Conservation (phyloP, 1,140 invertebrate species). For the Drosophila leontia region DNA sequence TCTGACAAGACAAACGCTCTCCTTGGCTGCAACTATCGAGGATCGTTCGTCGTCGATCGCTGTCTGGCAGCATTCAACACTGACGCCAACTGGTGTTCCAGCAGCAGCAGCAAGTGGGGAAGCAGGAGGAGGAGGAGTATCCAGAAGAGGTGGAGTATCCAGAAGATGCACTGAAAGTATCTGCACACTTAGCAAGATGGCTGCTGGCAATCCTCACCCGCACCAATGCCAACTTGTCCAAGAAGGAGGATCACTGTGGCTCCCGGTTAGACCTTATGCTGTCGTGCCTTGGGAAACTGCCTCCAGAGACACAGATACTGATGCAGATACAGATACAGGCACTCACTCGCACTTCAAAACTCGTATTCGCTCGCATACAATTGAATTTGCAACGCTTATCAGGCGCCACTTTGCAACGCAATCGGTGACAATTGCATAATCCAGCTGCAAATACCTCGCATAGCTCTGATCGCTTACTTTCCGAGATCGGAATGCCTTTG, state of each 20-base stretch:
- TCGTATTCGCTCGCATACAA: constrained; percentile 56
- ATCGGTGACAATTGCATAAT: constrained; percentile 81
- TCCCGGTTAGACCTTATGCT: constrained; percentile 39
- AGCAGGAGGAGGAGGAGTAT: not conserved
- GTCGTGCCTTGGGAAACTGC: constrained; percentile 38
- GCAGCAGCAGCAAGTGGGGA: not conserved
- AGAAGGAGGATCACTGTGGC: constrained; percentile 7
- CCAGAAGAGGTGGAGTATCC: not conserved
- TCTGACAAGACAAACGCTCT: constrained; percentile 68
- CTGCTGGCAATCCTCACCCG: constrained; percentile 69
- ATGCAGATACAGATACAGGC: constrained; percentile 21
- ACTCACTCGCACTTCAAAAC: constrained; percentile 39
- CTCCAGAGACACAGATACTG: constrained; percentile 35
- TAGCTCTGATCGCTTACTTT: constrained; percentile 25
- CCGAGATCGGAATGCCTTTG: constrained; percentile 21
- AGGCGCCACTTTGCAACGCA: constrained; percentile 67
- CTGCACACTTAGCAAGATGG: constrained; percentile 60
- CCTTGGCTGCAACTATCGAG: constrained; percentile 59
- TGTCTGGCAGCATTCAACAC: constrained; percentile 64
- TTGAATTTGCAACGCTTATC: constrained; percentile 81
- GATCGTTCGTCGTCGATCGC: constrained; percentile 66
- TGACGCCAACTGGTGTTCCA: constrained; percentile 56
- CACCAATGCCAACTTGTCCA: constrained; percentile 17
- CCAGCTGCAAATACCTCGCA: constrained; percentile 56
- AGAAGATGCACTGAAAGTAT: constrained; percentile 19